A percentile compares a stretch with the other conserved stretches of the same genome.
phyloP scores from a whole-genome alignment of 2,797 vertebrate genomes.

The Sparidentex hasta region DNA sequence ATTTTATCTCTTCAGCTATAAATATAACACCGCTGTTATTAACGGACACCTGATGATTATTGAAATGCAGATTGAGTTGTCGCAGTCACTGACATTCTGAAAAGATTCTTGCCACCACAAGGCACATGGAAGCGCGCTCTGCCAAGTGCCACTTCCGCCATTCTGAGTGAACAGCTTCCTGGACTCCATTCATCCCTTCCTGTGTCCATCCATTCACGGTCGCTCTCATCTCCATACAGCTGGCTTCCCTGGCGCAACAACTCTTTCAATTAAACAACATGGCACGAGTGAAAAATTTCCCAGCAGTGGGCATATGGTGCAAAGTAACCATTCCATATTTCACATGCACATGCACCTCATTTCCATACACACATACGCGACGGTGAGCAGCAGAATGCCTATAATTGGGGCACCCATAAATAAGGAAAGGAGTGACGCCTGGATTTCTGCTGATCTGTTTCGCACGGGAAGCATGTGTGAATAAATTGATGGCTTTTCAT shows the following conservation, averaged over 20 bases:
- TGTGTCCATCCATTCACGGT: slow-evolving; percentile 77
- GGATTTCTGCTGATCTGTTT: slow-evolving; percentile 70
- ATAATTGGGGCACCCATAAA: slow-evolving; percentile 73
- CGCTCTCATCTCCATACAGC: slow-evolving; percentile 82
- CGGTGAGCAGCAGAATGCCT: slow-evolving; percentile 51
- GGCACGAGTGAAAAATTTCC: slow-evolving; percentile 36
- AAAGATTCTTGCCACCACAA: slow-evolving; percentile 41
- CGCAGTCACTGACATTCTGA: slow-evolving; percentile 31
- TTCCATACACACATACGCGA: slow-evolving; percentile 42
- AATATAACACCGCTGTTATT: neutral
- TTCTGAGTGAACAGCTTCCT: slow-evolving; percentile 73
- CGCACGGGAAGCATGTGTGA: slow-evolving; percentile 44
- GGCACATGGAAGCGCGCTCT: slow-evolving; percentile 35
- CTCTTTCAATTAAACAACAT: slow-evolving; percentile 63
- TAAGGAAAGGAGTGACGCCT: slow-evolving; percentile 58
- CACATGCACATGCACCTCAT: slow-evolving; percentile 51
- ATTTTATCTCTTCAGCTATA: neutral
- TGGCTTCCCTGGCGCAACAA: slow-evolving; percentile 68
- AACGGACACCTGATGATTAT: slow-evolving; percentile 20
- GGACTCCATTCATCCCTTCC: slow-evolving; percentile 75
- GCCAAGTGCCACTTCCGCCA: slow-evolving; percentile 62
- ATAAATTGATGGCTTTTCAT: slow-evolving; percentile 62
- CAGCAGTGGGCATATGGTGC: slow-evolving; percentile 41
- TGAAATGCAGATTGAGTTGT: slow-evolving; percentile 43
- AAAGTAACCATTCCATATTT: slow-evolving; percentile 56